A percentile compares a stretch with the other conserved stretches of the same genome.
phyloP scores from a whole-genome alignment of 1,140 invertebrate species.

The Lucilia cuprina region DNA sequence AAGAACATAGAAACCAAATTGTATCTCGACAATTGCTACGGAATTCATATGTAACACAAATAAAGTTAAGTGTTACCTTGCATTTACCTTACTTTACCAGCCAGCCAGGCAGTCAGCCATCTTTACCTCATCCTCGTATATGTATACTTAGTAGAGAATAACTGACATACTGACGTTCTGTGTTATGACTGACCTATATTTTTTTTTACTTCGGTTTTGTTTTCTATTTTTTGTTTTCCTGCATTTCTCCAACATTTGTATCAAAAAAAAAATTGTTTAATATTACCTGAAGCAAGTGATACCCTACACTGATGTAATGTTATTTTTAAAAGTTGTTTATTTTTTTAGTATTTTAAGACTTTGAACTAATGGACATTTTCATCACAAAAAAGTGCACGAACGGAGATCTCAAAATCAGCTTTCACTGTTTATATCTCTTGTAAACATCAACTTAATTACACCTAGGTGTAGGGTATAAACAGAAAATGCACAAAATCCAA shows the following conservation, averaged over 20 bases:
- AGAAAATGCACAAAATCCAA: not conserved
- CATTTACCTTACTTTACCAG: not conserved
- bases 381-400: too few species aligned
- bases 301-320: too few species aligned
- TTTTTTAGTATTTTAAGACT: too few species aligned
- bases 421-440: too few species aligned
- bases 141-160: not conserved
- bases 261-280: not conserved
- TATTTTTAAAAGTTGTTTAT: too few species aligned
- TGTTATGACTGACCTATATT: not conserved
- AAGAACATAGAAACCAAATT: not conserved
- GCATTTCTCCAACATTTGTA: not conserved
- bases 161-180: not conserved
- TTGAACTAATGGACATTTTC: too few species aligned
- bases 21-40: slow-evolving; percentile 25
- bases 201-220: too few species aligned
- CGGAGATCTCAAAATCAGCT: too few species aligned
- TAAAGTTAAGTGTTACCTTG: not conserved
- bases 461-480: too few species aligned
- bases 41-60: not conserved
- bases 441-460: too few species aligned
- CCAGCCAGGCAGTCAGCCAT: not conserved
- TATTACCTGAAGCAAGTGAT: not conserved
- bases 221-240: not conserved
- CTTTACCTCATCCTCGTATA: not conserved